Percentiles rank a stretch among this genome's conserved stretches.
Conservation (phyloP, 2,888 invertebrate genomes). For the Amiota mariae region DNA sequence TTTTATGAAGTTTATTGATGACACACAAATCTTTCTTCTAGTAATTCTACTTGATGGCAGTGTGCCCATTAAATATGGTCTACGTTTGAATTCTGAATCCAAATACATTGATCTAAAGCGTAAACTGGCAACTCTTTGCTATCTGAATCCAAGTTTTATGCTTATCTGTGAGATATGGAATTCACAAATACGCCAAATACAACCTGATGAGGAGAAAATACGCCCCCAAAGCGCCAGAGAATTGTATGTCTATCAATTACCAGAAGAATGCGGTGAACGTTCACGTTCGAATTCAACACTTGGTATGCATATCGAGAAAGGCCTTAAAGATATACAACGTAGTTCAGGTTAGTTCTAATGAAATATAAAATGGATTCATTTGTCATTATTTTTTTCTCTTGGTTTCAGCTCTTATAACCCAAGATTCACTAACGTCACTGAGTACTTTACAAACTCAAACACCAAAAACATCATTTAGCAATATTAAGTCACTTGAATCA, state of each 20-base stretch:
- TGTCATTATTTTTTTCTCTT: conserved; percentile 35
- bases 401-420: conserved; percentile 55
- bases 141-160: conserved; percentile 78
- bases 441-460: conserved; percentile 58
- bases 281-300: conserved; percentile 70
- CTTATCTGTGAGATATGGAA: conserved; percentile 83
- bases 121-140: conserved; percentile 79
- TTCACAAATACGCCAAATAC: conserved; percentile 79
- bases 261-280: conserved; percentile 70
- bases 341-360: conserved; percentile 66
- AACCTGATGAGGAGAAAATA: conserved; percentile 76
- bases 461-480: conserved; percentile 46
- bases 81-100: conserved; percentile 87
- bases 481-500: conserved; percentile 4
- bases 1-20: not conserved
- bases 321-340: conserved; percentile 73
- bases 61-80: conserved; percentile 88
- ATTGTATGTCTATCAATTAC: conserved; percentile 82
- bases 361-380: not conserved
- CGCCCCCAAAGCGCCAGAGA: conserved; percentile 75
- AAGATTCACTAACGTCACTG: conserved; percentile 62
- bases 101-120: conserved; percentile 85
- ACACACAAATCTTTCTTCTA: conserved; percentile 65
- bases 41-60: conserved; percentile 87
- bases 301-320: conserved; percentile 72